Evolutionary conservation across 2,888 invertebrate genomes (phyloP), one percentile per base, ranked within the genome.

Genomic region (Sarcophaga subvicina): DNA sequence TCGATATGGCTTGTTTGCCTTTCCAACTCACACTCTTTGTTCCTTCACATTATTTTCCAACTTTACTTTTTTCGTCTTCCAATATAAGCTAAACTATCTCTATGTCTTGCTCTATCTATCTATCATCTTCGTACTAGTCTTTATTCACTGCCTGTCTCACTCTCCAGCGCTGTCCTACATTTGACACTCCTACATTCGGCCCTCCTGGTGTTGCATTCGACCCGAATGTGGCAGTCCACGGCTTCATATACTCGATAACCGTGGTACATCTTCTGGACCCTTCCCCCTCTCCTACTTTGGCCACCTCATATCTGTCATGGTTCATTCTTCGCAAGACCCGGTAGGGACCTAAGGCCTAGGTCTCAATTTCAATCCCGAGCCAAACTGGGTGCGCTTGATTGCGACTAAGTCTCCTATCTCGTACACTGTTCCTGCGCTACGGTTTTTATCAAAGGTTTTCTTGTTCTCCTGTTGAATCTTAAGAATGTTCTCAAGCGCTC

Each of bases 351-450:
- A 49, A 37, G 45, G 86, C 37, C 82, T 81, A 4, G 80, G 78
- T 59, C 72, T 71, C n/a, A 87, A 54, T 59, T 76, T 71, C n/a
- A 87, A 62, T 17, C 73, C 73, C 3, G 79, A 12, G 4, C 83
- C 83, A 62, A 79, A 83, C 45, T 85, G 87, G 2, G 85, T 85
- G 12, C 85, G 85, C 73, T 88, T 85, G 22, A 83, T 85, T 69
- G 85, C 83, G 63, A 88, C 80, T n/a, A 86, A 67, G 14, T 88
- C 84, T 25, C 66, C 59, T 22, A 73, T 12, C 8, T 20, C 17
- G 64, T 86, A 85, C 37, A 60, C 20, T 2, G 11, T 66, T 45
- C 79, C 86, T 4, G 72, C 60, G 62, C 49, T 59, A 37, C 85
- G 25, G 12, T 62, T 62, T 14, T 25, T 79, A 25, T 85, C 63